phyloP scores from a whole-genome alignment of 2,888 invertebrate species.

The Erannis defoliaria region DNA sequence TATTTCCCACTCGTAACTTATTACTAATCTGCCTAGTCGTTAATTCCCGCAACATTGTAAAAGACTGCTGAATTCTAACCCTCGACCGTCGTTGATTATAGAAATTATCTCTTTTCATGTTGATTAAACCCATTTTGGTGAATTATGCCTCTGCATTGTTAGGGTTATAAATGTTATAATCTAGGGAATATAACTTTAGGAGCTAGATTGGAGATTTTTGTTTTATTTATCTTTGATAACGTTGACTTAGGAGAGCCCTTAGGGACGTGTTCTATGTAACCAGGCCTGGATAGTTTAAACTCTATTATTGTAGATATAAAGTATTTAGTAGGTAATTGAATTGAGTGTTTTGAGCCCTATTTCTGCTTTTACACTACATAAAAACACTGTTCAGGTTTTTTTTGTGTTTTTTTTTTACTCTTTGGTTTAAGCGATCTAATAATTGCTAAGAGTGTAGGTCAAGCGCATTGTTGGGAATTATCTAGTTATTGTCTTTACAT shows the following conservation, averaged over 20 bases:
- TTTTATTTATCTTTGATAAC: neutral
- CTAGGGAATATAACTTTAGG: constrained; percentile 3
- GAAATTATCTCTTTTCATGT: constrained; percentile 14
- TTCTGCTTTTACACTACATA: too few relatives aligned
- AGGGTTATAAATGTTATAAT: constrained; percentile 8
- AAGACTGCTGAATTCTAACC: constrained; percentile 8
- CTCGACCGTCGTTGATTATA: constrained; percentile 6
- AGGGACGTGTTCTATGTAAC: neutral
- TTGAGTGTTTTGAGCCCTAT: neutral
- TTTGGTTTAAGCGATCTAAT: too few relatives aligned
- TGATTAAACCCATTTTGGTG: constrained; percentile 8
- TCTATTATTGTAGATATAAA: too few relatives aligned
- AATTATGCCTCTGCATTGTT: constrained; percentile 9
- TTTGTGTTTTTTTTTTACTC: too few relatives aligned
- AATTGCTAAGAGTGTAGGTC: too few relatives aligned
- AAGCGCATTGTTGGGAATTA: too few relatives aligned
- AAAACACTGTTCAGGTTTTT: too few relatives aligned
- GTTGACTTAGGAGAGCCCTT: neutral
- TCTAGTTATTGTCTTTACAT: too few relatives aligned
- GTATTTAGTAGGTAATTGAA: neutral
- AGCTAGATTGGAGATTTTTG: constrained; percentile 7
- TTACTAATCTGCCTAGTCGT: neutral
- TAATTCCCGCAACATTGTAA: constrained; percentile 10
- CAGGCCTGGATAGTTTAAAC: too few relatives aligned
- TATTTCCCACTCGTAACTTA: neutral